Base-by-base conservation (phyloP, 2,888 invertebrate genomes). In the Sminthurinus aureus region DNA sequence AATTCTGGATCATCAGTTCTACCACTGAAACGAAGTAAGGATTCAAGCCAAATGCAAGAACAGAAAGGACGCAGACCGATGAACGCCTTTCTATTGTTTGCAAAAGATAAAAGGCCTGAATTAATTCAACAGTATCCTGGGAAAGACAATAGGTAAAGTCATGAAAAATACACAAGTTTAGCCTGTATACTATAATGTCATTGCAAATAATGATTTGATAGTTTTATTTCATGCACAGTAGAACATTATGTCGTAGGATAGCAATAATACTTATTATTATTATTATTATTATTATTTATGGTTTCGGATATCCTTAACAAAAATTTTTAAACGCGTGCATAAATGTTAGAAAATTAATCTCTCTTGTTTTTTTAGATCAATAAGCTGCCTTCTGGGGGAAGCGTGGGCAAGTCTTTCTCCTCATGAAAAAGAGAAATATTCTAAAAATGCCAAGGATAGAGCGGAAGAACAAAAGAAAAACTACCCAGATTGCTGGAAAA, bases 1-100 rank as follows among this genome's bases (percentile, higher is more conserved):
- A 84, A 82, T 71, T 84, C 85, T 15, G 85, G 71, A 13, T 50
- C 71, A 6, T n/a, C 20, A 9, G 18, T 50, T 26, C 52, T 75
- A 64, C 73, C 83, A 4, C 20, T 71, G 0, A 83, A 79, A 64
- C 24, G 79, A 26, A 58, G 52, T 12, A 83, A 79, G 50, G 83
- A 79, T 50, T 51, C 81, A 1, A 22, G 50, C 50, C 22, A 51
- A 64, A 12, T 13, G 0, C 84, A 81, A 38, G 87, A 87, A 73
- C 84, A 85, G 12, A 88, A 88, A 79, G 88, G 88, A 58, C 85
- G 88, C 20, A 64, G 88, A 69, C 92, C 92, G n/a, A 92, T 92
- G 92, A 92, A 92, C 89, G 92, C 91, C 0, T 92, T 92, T 89
- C 90, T 92, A 90, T 76, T 92, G 82, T 92, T 91, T 90, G 92